Base-by-base conservation (phyloP, 2,888 invertebrate genomes). In the Biston betularia region DNA sequence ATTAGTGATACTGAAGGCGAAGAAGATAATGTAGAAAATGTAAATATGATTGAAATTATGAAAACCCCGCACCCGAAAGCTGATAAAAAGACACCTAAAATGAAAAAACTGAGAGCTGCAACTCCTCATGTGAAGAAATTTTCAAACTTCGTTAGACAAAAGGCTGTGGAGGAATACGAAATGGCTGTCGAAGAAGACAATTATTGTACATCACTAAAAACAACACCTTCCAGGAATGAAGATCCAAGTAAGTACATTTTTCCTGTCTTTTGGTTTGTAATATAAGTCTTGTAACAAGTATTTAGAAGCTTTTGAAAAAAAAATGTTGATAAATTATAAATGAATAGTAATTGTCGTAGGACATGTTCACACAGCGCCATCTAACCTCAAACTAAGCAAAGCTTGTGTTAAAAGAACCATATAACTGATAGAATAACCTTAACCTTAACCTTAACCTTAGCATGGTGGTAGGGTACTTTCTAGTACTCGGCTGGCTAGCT, bases 91-190 rank as follows among this genome's bases (percentile, higher is more conserved):
- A 88, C 89, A 9, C 89, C 91, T 8, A 87, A 77, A 54, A 34
- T 77, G 0, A 89, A 89, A 52, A 85, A 72, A 44, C 83, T 84
- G 65, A 84, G 92, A 55, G 73, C 79, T 59, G 86, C 83, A 3
- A 93, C 93, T 34, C 93, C 93, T 9, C 92, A 93, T 65, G 83
- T 85, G 0, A 93, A 89, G 65, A 93, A 92, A 65, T 72, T 89
- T 2, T 65, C 88, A 2, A 73, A 63, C 44, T 66, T 92, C 48
- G 82, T 87, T 77, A 79, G 84, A 49, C 91, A 92, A 54, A 87
- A 86, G 45, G 82, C 73, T 0, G 69, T 88, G 0, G 89, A 90
- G 67, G 87, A 88, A 45, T 79, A 79, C 60, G 89, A 89, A 34
- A 84, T 85, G 69, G 80, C 77, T 0, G 70, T 74, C 38, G 77